phyloP scores from a whole-genome alignment of 2,888 invertebrate species.

The Platycnemis pennipes region DNA sequence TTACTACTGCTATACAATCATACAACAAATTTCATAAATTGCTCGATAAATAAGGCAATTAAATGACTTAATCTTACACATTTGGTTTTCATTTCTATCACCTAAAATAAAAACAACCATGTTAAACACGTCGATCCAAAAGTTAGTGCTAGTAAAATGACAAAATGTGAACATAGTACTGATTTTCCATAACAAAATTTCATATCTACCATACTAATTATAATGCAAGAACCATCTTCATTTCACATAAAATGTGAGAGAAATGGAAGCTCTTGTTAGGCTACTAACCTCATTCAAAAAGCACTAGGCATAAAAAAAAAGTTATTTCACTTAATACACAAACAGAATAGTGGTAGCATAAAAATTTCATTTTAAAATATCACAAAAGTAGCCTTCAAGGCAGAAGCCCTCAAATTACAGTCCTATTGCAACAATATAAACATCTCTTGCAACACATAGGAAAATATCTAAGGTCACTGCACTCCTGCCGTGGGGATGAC shows the following conservation, averaged over 20 bases:
- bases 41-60: neutral
- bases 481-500: neutral
- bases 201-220: neutral
- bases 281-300: neutral
- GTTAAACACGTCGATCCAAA: neutral
- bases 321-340: neutral
- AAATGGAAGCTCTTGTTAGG: neutral
- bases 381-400: neutral
- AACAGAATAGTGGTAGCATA: neutral
- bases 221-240: neutral
- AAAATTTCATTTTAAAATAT: neutral
- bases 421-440: neutral
- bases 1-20: neutral
- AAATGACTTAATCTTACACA: neutral
- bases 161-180: neutral
- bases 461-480: neutral
- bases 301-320: neutral
- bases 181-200: neutral
- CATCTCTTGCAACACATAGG: neutral
- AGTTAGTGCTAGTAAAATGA: neutral
- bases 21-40: conserved; percentile 6
- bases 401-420: neutral
- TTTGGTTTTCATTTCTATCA: conserved; percentile 10
- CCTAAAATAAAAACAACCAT: conserved; percentile 14
- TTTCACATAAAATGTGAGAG: neutral